phyloP scores from a whole-genome alignment of 2,797 vertebrate species.

The Decapterus maruadsi region DNA sequence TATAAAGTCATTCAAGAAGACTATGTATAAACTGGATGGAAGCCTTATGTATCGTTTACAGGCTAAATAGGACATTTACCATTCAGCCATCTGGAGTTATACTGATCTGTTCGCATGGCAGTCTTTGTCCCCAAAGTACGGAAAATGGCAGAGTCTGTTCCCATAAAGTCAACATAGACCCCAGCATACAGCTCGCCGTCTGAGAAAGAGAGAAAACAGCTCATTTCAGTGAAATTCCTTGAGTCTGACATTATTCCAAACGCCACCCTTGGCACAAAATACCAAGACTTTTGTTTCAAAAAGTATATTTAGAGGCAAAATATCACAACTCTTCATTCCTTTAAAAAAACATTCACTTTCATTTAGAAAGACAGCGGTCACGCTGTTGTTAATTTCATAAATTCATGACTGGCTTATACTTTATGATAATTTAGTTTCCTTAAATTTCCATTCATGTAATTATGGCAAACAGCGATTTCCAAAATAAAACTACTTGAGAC shows the following conservation, averaged over 20 bases:
- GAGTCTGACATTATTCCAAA: conserved; percentile 66
- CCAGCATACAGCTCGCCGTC: conserved; percentile 98
- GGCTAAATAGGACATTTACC: conserved; percentile 82
- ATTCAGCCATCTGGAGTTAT: conserved; percentile 98
- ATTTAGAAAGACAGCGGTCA: conserved; percentile 4
- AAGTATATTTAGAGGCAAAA: conserved; percentile 36
- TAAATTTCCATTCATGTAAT: neutral
- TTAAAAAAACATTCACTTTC: conserved; percentile 14
- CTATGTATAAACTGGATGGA: conserved; percentile 11
- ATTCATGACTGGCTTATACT: neutral
- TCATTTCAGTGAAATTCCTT: conserved; percentile 57
- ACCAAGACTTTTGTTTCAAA: conserved; percentile 43
- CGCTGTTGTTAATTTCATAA: neutral
- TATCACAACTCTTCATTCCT: conserved; percentile 19
- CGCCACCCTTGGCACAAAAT: conserved; percentile 62
- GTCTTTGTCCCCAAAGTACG: conserved; percentile 96
- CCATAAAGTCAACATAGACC: conserved; percentile 99
- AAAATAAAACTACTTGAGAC: no score
- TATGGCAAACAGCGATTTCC: no score
- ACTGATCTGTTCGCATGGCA: conserved; percentile 98
- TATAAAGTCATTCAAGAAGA: conserved; percentile 10
- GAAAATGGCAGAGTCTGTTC: conserved; percentile 98
- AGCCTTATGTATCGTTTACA: conserved; percentile 15
- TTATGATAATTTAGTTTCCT: neutral
- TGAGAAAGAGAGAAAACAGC: conserved; percentile 75